Evolutionary conservation across 2,113 vertebrate species (phyloP).

Genomic region (Pongo pygmaeus): DNA sequence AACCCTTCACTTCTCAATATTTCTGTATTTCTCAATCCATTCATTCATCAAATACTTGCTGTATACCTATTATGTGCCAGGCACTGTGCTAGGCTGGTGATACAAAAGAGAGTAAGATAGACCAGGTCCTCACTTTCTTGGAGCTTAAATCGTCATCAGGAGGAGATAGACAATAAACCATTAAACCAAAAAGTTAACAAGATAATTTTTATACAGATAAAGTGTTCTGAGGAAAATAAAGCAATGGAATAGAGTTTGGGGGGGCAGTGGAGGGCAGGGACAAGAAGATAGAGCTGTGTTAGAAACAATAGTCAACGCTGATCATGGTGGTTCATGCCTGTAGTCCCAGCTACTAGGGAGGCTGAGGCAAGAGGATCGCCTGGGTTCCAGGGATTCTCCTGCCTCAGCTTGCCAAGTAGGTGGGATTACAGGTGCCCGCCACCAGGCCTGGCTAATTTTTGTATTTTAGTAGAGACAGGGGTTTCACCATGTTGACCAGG

Average conservation of each 20-base stretch:
- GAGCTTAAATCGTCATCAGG: background rate
- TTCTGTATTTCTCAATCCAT: background rate
- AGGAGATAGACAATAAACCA: background rate
- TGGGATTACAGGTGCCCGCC: too few species aligned
- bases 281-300: background rate
- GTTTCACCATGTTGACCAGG: too few species aligned
- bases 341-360: too few species aligned
- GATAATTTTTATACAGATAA: background rate
- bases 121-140: background rate
- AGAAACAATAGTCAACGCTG: background rate
- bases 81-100: background rate
- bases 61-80: background rate
- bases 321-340: too few species aligned
- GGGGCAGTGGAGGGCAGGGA: background rate
- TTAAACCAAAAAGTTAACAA: background rate
- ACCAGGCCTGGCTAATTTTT: too few species aligned
- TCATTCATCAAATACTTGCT: background rate
- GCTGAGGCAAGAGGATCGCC: too few species aligned
- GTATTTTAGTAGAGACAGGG: too few species aligned
- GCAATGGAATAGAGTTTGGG: background rate
- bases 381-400: too few species aligned
- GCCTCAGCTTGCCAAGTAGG: too few species aligned
- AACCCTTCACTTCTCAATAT: background rate
- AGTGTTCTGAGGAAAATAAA: background rate
- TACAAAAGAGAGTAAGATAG: background rate